Evolutionary conservation across 2,797 vertebrate genomes (phyloP).

Genomic region (Paedocypris micromegethes): DNA sequence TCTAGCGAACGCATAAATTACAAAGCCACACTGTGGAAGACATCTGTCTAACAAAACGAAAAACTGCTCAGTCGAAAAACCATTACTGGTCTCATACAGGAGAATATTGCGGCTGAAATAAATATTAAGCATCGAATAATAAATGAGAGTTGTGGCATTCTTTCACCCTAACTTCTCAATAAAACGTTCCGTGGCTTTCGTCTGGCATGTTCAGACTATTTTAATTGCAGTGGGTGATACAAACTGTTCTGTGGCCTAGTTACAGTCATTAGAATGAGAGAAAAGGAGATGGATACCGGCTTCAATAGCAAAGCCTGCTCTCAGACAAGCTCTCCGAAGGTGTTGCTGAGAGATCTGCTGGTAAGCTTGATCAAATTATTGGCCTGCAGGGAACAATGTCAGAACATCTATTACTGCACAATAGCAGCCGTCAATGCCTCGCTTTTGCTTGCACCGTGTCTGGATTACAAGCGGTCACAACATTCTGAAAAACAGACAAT

Average conservation of each 20-base stretch:
- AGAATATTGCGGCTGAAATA: too few species aligned
- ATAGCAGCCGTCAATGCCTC: constrained; percentile 45
- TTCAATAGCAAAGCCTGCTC: constrained; percentile 28
- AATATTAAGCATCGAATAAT: too few species aligned
- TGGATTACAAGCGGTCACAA: constrained; percentile 63
- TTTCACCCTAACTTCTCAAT: too few species aligned
- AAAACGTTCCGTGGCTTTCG: constrained; percentile 34
- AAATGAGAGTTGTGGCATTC: too few species aligned
- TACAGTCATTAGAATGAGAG: constrained; percentile 49
- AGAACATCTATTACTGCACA: constrained; percentile 60
- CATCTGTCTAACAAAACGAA: too few species aligned
- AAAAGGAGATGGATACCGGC: constrained; percentile 35
- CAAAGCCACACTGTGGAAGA: too few species aligned
- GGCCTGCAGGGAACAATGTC: constrained; percentile 50
- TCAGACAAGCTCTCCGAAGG: constrained; percentile 45
- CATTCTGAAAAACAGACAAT: constrained; percentile 58
- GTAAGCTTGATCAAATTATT: constrained; percentile 38
- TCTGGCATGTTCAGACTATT: constrained; percentile 41
- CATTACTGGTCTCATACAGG: too few species aligned
- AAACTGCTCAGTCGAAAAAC: too few species aligned
- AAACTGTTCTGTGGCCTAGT: constrained; percentile 47
- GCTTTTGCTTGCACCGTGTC: constrained; percentile 57
- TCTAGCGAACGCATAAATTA: too few species aligned
- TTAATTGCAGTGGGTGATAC: constrained; percentile 43
- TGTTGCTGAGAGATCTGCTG: constrained; percentile 44